Evolutionary conservation across 1,140 invertebrate species (phyloP).

Genomic region (Lucilia sericata): DNA sequence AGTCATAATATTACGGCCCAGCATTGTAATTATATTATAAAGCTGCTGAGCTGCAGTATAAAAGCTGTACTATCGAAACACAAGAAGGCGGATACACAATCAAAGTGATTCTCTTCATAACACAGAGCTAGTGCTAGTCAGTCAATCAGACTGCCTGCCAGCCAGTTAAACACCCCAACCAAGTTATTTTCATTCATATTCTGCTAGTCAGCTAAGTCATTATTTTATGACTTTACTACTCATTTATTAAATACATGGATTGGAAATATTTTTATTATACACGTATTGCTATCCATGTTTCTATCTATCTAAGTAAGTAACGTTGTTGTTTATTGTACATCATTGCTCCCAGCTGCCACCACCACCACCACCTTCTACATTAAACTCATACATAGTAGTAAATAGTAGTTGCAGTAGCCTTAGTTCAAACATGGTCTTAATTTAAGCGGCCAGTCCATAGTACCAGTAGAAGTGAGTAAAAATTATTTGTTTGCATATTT

Average conservation of each 20-base stretch:
- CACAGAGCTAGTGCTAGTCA: neutral
- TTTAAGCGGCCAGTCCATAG: constrained; percentile 6
- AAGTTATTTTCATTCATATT: no score
- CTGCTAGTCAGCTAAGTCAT: neutral
- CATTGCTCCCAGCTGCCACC: neutral
- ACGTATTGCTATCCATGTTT: no score
- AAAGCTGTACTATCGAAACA: neutral
- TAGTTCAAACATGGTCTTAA: constrained; percentile 15
- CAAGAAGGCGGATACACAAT: constrained; percentile 32
- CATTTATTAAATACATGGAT: neutral
- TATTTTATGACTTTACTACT: constrained; percentile 18
- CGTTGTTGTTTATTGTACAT: neutral
- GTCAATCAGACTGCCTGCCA: neutral
- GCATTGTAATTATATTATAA: neutral
- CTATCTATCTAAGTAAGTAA: neutral
- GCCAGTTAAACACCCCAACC: neutral
- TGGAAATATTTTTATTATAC: neutral
- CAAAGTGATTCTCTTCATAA: neutral
- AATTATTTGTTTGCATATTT: neutral
- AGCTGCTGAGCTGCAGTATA: neutral
- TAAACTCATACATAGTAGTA: no score
- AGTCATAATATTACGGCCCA: no score
- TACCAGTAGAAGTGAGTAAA: no score
- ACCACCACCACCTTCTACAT: neutral
- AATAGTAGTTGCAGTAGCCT: neutral